Evolutionary conservation across 2,888 invertebrate genomes (phyloP).

Genomic region (Atherix ibis): DNA sequence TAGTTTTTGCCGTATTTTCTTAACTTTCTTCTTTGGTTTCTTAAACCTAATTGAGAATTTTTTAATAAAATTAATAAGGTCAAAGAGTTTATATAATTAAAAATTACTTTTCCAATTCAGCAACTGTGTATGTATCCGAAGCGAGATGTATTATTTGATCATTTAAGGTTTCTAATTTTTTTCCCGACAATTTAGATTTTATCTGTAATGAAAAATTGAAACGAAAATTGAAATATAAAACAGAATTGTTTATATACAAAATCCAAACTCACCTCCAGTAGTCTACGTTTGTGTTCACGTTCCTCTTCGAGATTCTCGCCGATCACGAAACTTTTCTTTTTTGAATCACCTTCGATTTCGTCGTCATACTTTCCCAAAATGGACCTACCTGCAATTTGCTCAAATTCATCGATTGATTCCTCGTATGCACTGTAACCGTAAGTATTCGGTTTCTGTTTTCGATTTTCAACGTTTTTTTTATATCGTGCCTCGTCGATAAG

Average conservation of each 20-base stretch:
- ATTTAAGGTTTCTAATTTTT: conserved; percentile 57
- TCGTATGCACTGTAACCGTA: conserved; percentile 79
- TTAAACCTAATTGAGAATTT: too few species aligned
- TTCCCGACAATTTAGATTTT: conserved; percentile 43
- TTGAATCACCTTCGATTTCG: conserved; percentile 63
- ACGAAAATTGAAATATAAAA: neutral
- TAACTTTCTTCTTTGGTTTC: conserved; percentile 64
- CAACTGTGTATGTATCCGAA: conserved; percentile 73
- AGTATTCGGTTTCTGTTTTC: conserved; percentile 63
- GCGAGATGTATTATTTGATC: conserved; percentile 55
- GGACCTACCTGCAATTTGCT: conserved; percentile 44
- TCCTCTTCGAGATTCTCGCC: conserved; percentile 47
- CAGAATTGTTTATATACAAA: neutral
- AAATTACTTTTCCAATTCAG: conserved; percentile 72
- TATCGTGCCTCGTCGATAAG: conserved; percentile 71
- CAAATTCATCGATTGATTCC: conserved; percentile 52
- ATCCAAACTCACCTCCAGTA: conserved; percentile 18
- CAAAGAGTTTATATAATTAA: too few species aligned
- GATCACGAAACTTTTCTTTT: conserved; percentile 56
- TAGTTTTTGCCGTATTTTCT: conserved; percentile 50
- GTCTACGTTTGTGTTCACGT: conserved; percentile 34
- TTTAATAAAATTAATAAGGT: too few species aligned
- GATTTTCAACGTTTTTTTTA: conserved; percentile 68
- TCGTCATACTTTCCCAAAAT: conserved; percentile 90
- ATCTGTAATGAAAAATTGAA: conserved; percentile 21